Percentiles rank a stretch among this genome's conserved stretches.
phyloP scores from a whole-genome alignment of 2,113 vertebrate species.

The Anguilla rostrata region DNA sequence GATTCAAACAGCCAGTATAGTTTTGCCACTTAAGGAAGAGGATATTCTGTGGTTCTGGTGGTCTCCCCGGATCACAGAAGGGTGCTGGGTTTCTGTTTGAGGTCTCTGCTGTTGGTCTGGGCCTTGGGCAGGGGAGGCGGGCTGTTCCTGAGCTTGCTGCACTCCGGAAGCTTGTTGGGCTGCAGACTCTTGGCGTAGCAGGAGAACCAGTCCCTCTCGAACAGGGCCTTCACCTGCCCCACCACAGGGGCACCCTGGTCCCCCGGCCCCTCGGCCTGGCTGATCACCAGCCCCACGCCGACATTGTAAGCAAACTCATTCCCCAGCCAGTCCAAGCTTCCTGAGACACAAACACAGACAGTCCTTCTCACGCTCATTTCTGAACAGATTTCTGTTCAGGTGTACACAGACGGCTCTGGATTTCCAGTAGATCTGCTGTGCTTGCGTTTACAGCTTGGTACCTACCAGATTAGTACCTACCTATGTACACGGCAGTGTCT shows the following conservation, averaged over 20 bases:
- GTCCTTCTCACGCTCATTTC: neutral
- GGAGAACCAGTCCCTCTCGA: constrained; percentile 93
- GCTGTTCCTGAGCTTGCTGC: constrained; percentile 71
- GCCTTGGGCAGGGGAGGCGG: constrained; percentile 62
- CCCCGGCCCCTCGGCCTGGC: constrained; percentile 64
- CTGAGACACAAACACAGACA: constrained; percentile 65
- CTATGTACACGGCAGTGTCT: constrained; percentile 85
- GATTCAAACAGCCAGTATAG: no score
- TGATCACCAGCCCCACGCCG: constrained; percentile 89
- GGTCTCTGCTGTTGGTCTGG: constrained; percentile 49
- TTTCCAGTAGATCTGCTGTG: no score
- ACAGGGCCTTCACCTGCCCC: constrained; percentile 81
- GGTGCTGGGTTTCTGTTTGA: constrained; percentile 38
- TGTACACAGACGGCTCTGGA: no score
- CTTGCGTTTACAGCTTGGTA: neutral
- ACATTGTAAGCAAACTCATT: constrained; percentile 88
- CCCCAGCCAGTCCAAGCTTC: constrained; percentile 93
- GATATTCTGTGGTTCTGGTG: neutral
- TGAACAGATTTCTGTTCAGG: no score
- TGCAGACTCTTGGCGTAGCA: constrained; percentile 80
- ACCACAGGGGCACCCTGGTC: constrained; percentile 76
- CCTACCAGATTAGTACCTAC: constrained; percentile 66
- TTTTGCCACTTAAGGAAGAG: neutral
- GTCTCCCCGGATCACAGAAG: constrained; percentile 45
- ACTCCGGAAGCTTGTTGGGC: constrained; percentile 78